Conservation (phyloP, 2,113 vertebrate species). For the Lepisosteus oculatus region DNA sequence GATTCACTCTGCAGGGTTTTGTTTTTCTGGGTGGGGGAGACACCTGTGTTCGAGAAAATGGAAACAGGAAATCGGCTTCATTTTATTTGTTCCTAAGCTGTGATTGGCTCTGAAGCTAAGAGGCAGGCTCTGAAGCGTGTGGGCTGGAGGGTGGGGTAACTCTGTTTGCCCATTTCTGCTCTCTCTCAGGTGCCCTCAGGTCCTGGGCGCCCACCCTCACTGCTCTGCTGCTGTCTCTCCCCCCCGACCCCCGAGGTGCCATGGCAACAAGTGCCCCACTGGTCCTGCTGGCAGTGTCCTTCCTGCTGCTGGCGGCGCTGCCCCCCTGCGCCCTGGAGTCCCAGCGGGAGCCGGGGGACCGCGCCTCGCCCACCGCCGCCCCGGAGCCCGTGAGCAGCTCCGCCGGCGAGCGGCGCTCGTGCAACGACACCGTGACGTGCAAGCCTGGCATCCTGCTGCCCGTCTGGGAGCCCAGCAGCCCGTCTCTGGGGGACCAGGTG, state of each 20-base stretch:
- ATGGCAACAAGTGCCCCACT: slow-evolving; percentile 13
- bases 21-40: no score
- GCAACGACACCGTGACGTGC: slow-evolving; percentile 63
- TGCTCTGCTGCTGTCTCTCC: no score
- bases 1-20: no score
- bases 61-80: no score
- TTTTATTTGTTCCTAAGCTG: no score
- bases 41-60: no score
- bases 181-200: no score
- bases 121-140: no score
- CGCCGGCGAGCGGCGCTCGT: slow-evolving; percentile 40
- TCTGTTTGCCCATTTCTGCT: no score
- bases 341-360: slow-evolving; percentile 32
- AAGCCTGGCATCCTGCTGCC: slow-evolving; percentile 80
- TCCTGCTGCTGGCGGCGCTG: slow-evolving; percentile 41
- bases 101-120: no score
- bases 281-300: slow-evolving; percentile 27
- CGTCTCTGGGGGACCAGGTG: slow-evolving; percentile 72
- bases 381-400: slow-evolving; percentile 37
- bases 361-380: slow-evolving; percentile 31
- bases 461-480: slow-evolving; percentile 81
- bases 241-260: not conserved
- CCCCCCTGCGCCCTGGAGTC: slow-evolving; percentile 29
- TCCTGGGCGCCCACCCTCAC: no score
- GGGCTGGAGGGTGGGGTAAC: no score